These are phyloP conservation scores for Vanacampus margaritifer DNA, from an alignment of 2,113 vertebrate genomes.

Conservation along the genomic window DNA sequence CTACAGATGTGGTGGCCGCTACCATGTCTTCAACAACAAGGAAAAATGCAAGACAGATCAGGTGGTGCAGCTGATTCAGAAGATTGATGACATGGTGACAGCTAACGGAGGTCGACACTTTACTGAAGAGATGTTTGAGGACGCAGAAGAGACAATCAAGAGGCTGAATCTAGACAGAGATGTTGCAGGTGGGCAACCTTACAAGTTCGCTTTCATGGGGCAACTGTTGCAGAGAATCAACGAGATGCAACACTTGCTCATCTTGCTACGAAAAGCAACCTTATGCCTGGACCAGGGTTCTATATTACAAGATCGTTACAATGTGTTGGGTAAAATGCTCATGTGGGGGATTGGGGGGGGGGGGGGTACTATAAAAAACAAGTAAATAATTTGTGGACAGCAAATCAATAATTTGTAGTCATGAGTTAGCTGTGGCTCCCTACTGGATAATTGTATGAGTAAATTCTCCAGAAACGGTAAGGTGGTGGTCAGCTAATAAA, in stretches of 20 bases:
- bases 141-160: neutral
- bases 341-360: too few relatives aligned
- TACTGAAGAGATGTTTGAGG: constrained; percentile 11
- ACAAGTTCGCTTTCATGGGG: constrained; percentile 14
- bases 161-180: accelerated
- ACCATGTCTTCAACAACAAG: constrained; percentile 41
- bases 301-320: too few relatives aligned
- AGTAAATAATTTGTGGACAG: too few relatives aligned
- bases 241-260: neutral
- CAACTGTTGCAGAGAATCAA: neutral
- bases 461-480: too few relatives aligned
- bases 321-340: too few relatives aligned
- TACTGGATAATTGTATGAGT: too few relatives aligned
- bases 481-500: too few relatives aligned
- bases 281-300: too few relatives aligned
- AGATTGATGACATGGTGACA: constrained; percentile 34
- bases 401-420: too few relatives aligned
- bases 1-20: constrained; percentile 26
- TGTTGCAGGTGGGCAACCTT: neutral
- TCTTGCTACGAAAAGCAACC: too few relatives aligned
- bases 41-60: constrained; percentile 13
- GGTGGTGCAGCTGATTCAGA: constrained; percentile 24
- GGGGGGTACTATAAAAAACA: too few relatives aligned
- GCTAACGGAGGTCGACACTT: constrained; percentile 23
- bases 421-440: too few relatives aligned